A percentile compares a stretch with the other conserved stretches of the same genome.
Conservation (phyloP, 2,797 vertebrate species). For the Acridotheres tristis region DNA sequence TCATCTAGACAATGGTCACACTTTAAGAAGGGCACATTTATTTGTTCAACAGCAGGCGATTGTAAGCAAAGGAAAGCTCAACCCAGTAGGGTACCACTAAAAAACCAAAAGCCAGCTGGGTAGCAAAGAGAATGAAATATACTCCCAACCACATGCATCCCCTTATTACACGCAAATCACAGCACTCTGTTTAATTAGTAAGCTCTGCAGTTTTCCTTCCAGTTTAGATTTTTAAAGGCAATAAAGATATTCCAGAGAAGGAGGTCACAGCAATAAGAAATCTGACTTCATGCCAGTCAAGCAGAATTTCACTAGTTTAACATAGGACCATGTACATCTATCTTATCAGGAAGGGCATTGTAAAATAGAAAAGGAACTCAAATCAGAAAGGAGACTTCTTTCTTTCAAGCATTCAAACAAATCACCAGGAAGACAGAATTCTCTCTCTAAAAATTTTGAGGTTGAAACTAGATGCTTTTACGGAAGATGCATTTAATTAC, state of each 20-base stretch:
- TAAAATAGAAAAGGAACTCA: background rate
- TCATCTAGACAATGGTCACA: background rate
- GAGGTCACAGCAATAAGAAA: background rate
- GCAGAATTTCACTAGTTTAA: background rate
- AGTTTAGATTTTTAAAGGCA: background rate
- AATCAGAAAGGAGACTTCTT: background rate
- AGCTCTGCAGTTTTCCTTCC: background rate
- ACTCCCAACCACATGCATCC: background rate
- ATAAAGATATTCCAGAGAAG: background rate
- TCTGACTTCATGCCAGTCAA: background rate
- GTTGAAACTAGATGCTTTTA: background rate
- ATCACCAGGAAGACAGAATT: background rate
- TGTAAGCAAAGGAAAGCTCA: background rate
- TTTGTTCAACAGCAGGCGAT: background rate
- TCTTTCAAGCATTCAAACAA: background rate
- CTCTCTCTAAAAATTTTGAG: background rate
- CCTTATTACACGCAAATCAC: background rate
- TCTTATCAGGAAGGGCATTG: background rate
- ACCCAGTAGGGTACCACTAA: background rate
- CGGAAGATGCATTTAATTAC: background rate
- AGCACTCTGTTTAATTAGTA: background rate
- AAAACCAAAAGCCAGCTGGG: background rate
- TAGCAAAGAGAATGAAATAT: background rate
- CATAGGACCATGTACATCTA: background rate
- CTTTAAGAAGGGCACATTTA: background rate